Evolutionary conservation across 2,113 vertebrate species (phyloP).

Genomic region (Neodon shergylaensis): DNA sequence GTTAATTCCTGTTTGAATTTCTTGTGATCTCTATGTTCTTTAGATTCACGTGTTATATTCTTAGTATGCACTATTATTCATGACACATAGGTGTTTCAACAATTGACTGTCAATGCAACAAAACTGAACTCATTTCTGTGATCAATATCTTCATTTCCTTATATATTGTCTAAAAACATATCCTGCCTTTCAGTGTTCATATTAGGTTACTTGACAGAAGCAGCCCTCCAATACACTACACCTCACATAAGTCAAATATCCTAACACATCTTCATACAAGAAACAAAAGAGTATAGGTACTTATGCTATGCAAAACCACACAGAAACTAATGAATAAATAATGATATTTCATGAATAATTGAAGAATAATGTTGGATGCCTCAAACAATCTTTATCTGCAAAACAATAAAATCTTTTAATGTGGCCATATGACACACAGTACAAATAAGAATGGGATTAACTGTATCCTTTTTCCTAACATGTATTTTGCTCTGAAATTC

Average conservation of each 20-base stretch:
- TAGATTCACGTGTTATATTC: not conserved
- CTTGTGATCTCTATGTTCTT: not conserved
- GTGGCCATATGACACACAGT: slow-evolving; percentile 47
- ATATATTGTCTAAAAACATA: not conserved
- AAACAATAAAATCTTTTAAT: slow-evolving; percentile 82
- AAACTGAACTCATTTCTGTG: not conserved
- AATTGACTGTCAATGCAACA: not conserved
- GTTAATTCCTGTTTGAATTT: not conserved
- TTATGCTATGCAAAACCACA: slow-evolving; percentile 80
- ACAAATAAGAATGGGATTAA: slow-evolving; percentile 67
- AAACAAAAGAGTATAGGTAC: slow-evolving; percentile 79
- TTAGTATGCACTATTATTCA: slow-evolving; percentile 12
- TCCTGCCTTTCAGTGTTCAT: not conserved
- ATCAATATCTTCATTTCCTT: not conserved
- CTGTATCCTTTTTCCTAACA: slow-evolving; percentile 24
- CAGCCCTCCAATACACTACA: slow-evolving; percentile 28
- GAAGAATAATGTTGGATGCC: slow-evolving; percentile 75
- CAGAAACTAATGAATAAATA: slow-evolving; percentile 86
- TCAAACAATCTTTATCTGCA: slow-evolving; percentile 84
- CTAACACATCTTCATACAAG: not conserved
- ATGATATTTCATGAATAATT: slow-evolving; percentile 86
- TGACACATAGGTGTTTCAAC: not conserved
- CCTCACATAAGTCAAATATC: slow-evolving; percentile 67
- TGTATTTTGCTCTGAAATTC: not conserved
- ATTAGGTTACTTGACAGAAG: slow-evolving; percentile 55